Base-by-base conservation (phyloP, 2,888 invertebrate species). In the Ichneumon xanthorius region DNA sequence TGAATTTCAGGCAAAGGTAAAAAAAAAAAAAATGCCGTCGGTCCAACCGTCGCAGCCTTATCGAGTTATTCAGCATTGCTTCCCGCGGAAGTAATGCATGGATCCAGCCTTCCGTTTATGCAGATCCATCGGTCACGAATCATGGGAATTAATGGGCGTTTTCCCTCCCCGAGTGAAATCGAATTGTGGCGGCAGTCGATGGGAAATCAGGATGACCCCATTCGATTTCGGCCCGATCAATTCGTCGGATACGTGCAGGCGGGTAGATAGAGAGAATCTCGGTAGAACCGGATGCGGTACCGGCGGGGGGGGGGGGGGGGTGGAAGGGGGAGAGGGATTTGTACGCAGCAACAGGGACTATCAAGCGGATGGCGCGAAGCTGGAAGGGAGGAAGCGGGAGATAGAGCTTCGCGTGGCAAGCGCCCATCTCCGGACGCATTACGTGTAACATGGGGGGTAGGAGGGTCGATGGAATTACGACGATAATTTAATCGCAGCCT, bases 171-270 rank as follows among this genome's bases (percentile, higher is more conserved):
- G 65, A 40, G 71, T 65, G 63, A 71, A 84, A 84, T 80, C 55
- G 80, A 84, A 84, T 84, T 84, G 63, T 40, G 80, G 76, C 76
- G 50, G 65, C 50, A 63, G 65, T 79, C 63, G 83, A 76, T 76
- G 76, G 76, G 80, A 80, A 84, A 84, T 84, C 76, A 80, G 80
- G 76, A 63, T 84, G 71, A 80, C 76, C 80, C 71, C 65, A 63
- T 76, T 76, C 65, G 55, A 84, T 84, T 80, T 37, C 37, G 53
- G 22, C 14, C 45, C 50, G 68, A 40, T 45, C 40, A 55, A 77
- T 82, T 71, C 55, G 50, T 55, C 70, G 71, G 26, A 55, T 63
- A 77, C 19, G 63, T 53, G 30, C 61, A 30, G 16, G 6, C 22
- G 53, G 53, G 33, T 0, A 67, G 45, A 26, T 55, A 58, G 65